Percentiles rank a stretch among this genome's conserved stretches.
These are phyloP conservation scores for Creontiades dilutus DNA, from an alignment of 2,888 invertebrate genomes.

Conservation along the genomic window DNA sequence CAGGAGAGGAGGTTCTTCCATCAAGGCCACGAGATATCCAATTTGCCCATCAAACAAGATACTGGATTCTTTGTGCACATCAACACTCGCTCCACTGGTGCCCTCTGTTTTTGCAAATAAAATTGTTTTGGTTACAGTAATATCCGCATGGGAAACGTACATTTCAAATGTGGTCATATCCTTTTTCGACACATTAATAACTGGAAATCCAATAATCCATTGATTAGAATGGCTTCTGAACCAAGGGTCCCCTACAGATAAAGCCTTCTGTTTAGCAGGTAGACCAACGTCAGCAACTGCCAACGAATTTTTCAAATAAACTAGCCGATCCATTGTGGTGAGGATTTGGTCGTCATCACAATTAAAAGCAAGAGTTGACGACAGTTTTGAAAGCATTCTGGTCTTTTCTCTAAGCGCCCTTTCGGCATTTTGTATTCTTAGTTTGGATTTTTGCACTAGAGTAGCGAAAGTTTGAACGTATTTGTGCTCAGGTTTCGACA, in stretches of 20 bases:
- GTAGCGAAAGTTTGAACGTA: slow-evolving; percentile 38
- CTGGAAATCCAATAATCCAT: slow-evolving; percentile 60
- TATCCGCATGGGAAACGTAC: slow-evolving; percentile 34
- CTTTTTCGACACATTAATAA: slow-evolving; percentile 29
- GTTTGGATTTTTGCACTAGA: slow-evolving; percentile 49
- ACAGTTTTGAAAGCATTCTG: slow-evolving; percentile 53
- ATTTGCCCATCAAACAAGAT: background rate
- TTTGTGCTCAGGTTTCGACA: background rate
- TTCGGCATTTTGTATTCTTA: slow-evolving; percentile 59
- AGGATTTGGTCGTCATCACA: slow-evolving; percentile 42
- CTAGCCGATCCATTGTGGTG: slow-evolving; percentile 25
- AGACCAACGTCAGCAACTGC: slow-evolving; percentile 32
- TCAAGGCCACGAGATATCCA: slow-evolving; percentile 29
- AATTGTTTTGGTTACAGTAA: slow-evolving; percentile 22
- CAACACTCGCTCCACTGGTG: background rate
- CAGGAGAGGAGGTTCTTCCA: slow-evolving; percentile 31
- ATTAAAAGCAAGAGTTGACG: slow-evolving; percentile 54
- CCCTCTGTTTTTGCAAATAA: slow-evolving; percentile 24
- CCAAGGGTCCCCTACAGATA: slow-evolving; percentile 50
- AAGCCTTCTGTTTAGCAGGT: slow-evolving; percentile 3
- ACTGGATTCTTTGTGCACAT: background rate
- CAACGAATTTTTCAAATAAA: slow-evolving; percentile 43
- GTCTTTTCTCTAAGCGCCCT: slow-evolving; percentile 20
- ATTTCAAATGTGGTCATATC: slow-evolving; percentile 50
- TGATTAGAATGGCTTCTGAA: slow-evolving; percentile 13